Evolutionary conservation across 2,113 vertebrate species (phyloP).

Genomic region (Mionectes macconnelli): DNA sequence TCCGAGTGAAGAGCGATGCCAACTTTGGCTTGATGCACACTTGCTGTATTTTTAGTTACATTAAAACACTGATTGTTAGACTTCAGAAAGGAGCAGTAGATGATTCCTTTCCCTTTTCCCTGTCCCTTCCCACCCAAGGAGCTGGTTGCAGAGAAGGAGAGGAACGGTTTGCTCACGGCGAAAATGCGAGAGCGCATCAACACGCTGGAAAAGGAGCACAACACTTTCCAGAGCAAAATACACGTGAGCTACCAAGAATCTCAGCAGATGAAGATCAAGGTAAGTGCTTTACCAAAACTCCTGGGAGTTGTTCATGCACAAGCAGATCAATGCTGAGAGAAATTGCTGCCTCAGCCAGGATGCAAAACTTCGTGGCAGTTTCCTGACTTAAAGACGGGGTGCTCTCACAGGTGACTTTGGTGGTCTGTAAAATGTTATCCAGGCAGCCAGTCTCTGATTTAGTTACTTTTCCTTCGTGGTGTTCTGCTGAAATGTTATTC

Average conservation of each 20-base stretch:
- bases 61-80: neutral
- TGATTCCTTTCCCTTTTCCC: neutral
- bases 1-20: accelerated
- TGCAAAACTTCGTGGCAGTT: neutral
- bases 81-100: neutral
- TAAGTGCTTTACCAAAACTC: conserved; percentile 15
- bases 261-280: conserved; percentile 93
- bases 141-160: conserved; percentile 91
- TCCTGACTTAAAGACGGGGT: neutral
- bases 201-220: conserved; percentile 88
- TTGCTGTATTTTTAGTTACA: neutral
- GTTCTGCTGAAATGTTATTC: neutral
- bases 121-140: conserved; percentile 75
- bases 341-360: neutral
- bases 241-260: conserved; percentile 88
- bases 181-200: conserved; percentile 88
- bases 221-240: conserved; percentile 89
- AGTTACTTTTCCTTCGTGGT: neutral
- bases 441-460: neutral
- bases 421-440: neutral
- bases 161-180: conserved; percentile 79
- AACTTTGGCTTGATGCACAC: neutral
- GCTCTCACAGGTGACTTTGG: neutral
- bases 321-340: neutral
- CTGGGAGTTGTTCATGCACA: neutral